These are phyloP conservation scores for Oreocharis arfaki DNA, from an alignment of 2,113 vertebrate species.

Conservation along the genomic window DNA sequence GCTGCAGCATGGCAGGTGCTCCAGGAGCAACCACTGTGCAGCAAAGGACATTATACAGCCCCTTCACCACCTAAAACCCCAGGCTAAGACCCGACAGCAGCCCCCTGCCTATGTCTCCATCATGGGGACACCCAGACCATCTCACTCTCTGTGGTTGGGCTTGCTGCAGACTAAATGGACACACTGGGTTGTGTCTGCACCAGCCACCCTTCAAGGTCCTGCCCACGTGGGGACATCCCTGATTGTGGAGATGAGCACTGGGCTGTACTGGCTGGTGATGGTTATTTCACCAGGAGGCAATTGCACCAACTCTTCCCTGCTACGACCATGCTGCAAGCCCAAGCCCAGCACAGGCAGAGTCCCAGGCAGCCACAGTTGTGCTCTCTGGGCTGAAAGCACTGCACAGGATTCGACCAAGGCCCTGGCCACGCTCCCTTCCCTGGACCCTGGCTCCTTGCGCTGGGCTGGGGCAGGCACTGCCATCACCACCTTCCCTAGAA, in stretches of 20 bases:
- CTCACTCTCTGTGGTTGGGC: neutral
- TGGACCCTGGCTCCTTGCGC: accelerated
- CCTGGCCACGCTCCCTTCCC: accelerated
- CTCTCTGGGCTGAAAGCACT: neutral
- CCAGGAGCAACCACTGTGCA: neutral
- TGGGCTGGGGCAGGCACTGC: neutral
- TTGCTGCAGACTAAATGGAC: neutral
- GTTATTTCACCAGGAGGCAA: neutral
- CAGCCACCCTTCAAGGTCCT: neutral
- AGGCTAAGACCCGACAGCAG: neutral
- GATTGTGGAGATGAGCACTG: accelerated
- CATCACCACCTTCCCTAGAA: neutral
- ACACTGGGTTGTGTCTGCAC: neutral
- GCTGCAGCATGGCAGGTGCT: neutral
- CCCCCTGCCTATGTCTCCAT: neutral
- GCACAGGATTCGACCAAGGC: accelerated
- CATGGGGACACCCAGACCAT: accelerated
- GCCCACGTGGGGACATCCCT: accelerated
- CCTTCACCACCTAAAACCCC: neutral
- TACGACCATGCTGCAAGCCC: neutral
- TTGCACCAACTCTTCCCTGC: neutral
- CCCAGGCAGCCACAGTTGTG: accelerated
- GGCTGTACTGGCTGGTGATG: neutral
- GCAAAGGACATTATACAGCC: neutral
- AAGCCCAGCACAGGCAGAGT: neutral